These are phyloP conservation scores for Blomia tropicalis DNA, from an alignment of 2,888 invertebrate genomes.

Conservation along the genomic window DNA sequence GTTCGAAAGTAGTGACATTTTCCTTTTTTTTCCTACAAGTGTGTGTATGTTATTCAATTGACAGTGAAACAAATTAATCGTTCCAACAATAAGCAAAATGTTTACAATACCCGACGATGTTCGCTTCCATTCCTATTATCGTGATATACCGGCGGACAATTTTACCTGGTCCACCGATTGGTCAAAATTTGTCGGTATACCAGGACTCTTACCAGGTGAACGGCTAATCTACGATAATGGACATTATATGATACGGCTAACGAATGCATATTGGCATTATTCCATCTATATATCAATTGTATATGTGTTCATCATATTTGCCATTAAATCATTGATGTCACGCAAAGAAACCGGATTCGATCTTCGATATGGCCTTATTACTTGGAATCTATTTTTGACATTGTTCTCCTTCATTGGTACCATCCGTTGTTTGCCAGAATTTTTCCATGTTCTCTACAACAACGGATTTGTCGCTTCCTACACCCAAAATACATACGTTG, in stretches of 20 bases:
- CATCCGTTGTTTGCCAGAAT: slow-evolving; percentile 21
- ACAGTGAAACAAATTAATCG: too few species aligned
- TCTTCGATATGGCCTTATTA: not conserved
- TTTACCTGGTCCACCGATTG: slow-evolving; percentile 11
- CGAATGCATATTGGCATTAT: slow-evolving; percentile 17
- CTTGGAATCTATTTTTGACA: slow-evolving; percentile 11
- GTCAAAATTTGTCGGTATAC: slow-evolving; percentile 14
- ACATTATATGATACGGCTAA: not conserved
- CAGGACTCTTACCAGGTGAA: slow-evolving; percentile 6
- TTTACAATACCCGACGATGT: slow-evolving; percentile 1
- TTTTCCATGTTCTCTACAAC: slow-evolving; percentile 1
- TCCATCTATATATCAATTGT: slow-evolving; percentile 18
- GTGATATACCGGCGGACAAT: slow-evolving; percentile 2
- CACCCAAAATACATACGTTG: slow-evolving; percentile 16
- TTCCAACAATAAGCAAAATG: not conserved
- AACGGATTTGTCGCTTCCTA: slow-evolving; percentile 19
- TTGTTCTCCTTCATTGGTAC: slow-evolving; percentile 15
- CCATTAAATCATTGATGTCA: not conserved
- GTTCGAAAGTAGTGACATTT: too few species aligned
- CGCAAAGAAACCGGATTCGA: not conserved
- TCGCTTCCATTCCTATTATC: slow-evolving; percentile 13
- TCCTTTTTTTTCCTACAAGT: too few species aligned
- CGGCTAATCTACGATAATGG: not conserved
- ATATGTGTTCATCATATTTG: slow-evolving; percentile 6
- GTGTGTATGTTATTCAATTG: too few species aligned